A percentile compares a stretch with the other conserved stretches of the same genome.
phyloP scores from a whole-genome alignment of 92 coral and sea anemone genomes.

The Micromussa lordhowensis region DNA sequence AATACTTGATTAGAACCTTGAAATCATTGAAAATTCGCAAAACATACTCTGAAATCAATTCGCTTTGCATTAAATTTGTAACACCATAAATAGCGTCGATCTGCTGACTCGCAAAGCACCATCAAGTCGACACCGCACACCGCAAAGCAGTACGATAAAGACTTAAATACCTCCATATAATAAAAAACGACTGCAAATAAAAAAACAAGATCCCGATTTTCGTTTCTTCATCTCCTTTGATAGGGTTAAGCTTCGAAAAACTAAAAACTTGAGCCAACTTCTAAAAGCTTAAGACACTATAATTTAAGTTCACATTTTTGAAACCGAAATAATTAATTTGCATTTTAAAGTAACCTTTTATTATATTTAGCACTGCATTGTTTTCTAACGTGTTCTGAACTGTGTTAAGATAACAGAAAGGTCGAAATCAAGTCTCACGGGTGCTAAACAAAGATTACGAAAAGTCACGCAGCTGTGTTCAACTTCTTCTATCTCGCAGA shows the following conservation, averaged over 20 bases:
- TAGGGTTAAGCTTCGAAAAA: background rate
- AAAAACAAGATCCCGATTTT: conserved; percentile 17
- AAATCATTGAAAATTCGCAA: background rate
- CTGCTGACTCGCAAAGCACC: background rate
- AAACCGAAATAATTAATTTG: background rate
- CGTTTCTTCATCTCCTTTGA: conserved; percentile 15
- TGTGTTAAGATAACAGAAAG: background rate
- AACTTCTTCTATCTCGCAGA: too few relatives aligned
- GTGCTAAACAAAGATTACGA: background rate
- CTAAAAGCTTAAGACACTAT: background rate
- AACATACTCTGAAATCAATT: background rate
- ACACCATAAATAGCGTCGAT: background rate
- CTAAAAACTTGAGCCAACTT: background rate
- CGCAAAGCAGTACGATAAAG: background rate
- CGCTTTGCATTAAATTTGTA: background rate
- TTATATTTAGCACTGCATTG: conserved; percentile 10
- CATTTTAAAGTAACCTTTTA: background rate
- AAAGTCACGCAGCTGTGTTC: background rate
- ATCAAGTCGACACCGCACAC: background rate
- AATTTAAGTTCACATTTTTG: background rate
- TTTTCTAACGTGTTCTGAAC: background rate
- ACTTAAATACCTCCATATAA: background rate
- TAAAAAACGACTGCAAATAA: background rate
- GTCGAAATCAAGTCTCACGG: conserved; percentile 1
- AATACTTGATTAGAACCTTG: conserved; percentile 13